These are phyloP conservation scores for Oostethus manadensis DNA, from an alignment of 2,113 vertebrate genomes.

Conservation along the genomic window DNA sequence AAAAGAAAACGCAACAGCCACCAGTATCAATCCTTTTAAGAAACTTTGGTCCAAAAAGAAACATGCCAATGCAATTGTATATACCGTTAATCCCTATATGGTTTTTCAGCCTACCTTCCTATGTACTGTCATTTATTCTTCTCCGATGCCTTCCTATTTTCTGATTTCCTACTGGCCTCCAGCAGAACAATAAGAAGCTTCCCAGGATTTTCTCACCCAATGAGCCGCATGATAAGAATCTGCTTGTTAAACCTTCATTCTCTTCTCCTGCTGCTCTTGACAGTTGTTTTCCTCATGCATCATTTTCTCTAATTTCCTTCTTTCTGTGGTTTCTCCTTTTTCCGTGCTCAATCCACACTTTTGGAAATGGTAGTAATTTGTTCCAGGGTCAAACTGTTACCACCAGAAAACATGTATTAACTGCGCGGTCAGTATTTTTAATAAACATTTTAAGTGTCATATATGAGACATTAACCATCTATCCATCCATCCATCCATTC, in stretches of 20 bases:
- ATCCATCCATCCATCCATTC: too few relatives aligned
- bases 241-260: slow-evolving; percentile 38
- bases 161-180: slow-evolving; percentile 20
- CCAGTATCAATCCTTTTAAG: too few relatives aligned
- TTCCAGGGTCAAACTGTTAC: background rate
- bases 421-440: too few relatives aligned
- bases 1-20: background rate
- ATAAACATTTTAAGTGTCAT: too few relatives aligned
- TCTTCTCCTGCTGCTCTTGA: slow-evolving; percentile 29
- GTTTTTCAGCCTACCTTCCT: background rate
- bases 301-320: slow-evolving; percentile 2
- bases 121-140: slow-evolving; percentile 1
- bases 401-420: background rate
- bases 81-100: too few relatives aligned
- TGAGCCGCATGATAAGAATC: slow-evolving; percentile 58
- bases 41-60: background rate
- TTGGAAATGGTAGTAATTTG: background rate
- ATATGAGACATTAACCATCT: too few relatives aligned
- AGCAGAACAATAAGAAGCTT: slow-evolving; percentile 59
- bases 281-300: slow-evolving; percentile 7
- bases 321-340: background rate
- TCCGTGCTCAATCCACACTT: background rate
- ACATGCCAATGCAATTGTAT: background rate
- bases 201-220: slow-evolving; percentile 50
- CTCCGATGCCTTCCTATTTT: background rate